Conservation (phyloP, 2,797 vertebrate genomes). For the Erithacus rubecula region DNA sequence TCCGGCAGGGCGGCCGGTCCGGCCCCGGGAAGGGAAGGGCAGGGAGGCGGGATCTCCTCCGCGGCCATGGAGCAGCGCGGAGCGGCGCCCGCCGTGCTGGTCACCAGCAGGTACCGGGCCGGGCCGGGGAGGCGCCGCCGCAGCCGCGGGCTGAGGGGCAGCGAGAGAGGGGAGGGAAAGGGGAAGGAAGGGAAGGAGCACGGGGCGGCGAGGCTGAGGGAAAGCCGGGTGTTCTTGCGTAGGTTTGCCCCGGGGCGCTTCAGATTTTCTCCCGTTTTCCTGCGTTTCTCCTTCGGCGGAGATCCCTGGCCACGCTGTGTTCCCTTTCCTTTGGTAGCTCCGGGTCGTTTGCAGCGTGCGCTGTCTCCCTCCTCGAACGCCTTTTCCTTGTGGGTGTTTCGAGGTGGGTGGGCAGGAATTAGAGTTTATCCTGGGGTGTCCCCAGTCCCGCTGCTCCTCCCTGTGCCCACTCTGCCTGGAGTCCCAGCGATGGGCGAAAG, state of each 20-base stretch:
- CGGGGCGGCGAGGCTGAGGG: background rate
- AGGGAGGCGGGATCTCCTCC: background rate
- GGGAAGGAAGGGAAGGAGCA: too few relatives aligned
- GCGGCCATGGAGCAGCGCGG: constrained; percentile 46
- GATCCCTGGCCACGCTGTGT: background rate
- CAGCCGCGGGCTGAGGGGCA: background rate
- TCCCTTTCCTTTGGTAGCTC: accelerated
- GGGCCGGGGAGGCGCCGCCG: background rate
- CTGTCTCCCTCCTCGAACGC: background rate
- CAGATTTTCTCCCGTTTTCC: accelerated
- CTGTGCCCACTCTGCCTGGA: accelerated
- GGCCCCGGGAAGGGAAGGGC: background rate
- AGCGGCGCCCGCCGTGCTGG: constrained; percentile 14
- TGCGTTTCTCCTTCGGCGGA: background rate
- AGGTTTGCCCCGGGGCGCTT: accelerated
- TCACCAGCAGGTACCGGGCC: constrained; percentile 56
- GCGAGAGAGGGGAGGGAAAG: too few relatives aligned
- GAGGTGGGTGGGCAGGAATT: background rate
- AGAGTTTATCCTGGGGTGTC: accelerated
- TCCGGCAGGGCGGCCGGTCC: background rate
- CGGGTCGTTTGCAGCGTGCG: accelerated
- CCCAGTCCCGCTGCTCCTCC: accelerated
- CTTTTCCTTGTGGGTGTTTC: background rate
- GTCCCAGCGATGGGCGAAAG: background rate
- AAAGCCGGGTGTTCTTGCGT: accelerated